Evolutionary conservation across 2,113 vertebrate species (phyloP).

Genomic region (Pomatostomus ruficeps): DNA sequence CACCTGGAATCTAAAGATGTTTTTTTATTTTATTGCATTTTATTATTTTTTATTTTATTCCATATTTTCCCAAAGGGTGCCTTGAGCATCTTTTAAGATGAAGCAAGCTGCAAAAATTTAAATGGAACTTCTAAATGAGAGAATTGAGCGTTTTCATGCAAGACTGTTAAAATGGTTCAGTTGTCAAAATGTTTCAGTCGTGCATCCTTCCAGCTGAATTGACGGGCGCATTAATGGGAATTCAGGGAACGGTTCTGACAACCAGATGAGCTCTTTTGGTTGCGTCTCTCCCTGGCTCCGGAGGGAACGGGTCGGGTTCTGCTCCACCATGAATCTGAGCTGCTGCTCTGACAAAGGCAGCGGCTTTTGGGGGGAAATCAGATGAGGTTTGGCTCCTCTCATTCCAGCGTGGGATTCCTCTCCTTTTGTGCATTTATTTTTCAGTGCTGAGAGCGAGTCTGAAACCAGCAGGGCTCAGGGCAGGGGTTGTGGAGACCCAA

Average conservation of each 20-base stretch:
- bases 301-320: not conserved
- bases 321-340: not conserved
- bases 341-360: not conserved
- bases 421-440: not conserved
- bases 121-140: not conserved
- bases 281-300: not conserved
- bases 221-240: not conserved
- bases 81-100: not conserved
- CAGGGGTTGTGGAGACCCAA: rapidly evolving
- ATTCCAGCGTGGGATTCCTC: not conserved
- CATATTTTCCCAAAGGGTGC: not conserved
- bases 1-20: not conserved
- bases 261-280: not conserved
- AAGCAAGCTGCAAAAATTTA: not conserved
- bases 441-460: not conserved
- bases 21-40: not conserved
- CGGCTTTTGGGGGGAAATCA: not conserved
- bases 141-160: not conserved
- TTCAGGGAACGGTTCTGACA: not conserved
- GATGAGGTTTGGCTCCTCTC: not conserved
- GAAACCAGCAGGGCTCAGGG: not conserved
- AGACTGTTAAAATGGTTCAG: not conserved
- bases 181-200: conserved; percentile 38
- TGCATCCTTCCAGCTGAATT: not conserved
- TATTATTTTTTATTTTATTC: not conserved